Percentiles rank a stretch among this genome's conserved stretches.
Evolutionary conservation across 1,140 invertebrate species (phyloP).

Genomic region (Drosophila teissieri): DNA sequence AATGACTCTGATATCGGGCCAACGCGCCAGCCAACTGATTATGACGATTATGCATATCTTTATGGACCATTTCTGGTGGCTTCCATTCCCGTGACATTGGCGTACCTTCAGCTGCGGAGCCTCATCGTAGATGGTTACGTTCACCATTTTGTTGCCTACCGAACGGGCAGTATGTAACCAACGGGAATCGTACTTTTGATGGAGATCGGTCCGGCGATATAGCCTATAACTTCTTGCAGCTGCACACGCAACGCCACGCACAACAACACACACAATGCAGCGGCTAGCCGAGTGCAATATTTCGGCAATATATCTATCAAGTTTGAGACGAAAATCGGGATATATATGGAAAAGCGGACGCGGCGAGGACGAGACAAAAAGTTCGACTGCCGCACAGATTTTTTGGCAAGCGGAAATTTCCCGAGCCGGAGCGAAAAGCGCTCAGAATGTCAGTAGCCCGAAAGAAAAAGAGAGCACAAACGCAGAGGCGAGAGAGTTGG

Average conservation of each 20-base stretch:
- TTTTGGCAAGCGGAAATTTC: slow-evolving; percentile 71
- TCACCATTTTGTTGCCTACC: slow-evolving; percentile 75
- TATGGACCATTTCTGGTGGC: slow-evolving; percentile 43
- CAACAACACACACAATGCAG: slow-evolving; percentile 57
- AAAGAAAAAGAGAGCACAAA: slow-evolving; percentile 31
- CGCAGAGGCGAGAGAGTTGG: slow-evolving; percentile 40
- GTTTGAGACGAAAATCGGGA: slow-evolving; percentile 10
- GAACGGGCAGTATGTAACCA: slow-evolving; percentile 39
- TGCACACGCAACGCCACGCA: slow-evolving; percentile 45
- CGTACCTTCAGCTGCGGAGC: slow-evolving; percentile 78
- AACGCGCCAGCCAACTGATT: slow-evolving; percentile 26
- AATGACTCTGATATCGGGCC: slow-evolving; percentile 21
- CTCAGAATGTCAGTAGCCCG: slow-evolving; percentile 58
- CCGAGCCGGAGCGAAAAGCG: slow-evolving; percentile 46
- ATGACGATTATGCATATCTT: slow-evolving; percentile 62
- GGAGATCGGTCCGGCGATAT: slow-evolving; percentile 20
- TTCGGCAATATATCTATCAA: slow-evolving; percentile 10
- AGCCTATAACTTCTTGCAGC: slow-evolving; percentile 16
- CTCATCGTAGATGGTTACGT: slow-evolving; percentile 81
- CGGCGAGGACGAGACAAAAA: slow-evolving; percentile 49
- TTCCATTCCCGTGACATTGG: slow-evolving; percentile 24
- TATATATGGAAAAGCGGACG: slow-evolving; percentile 26
- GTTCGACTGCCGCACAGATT: slow-evolving; percentile 60
- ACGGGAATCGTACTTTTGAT: slow-evolving; percentile 45
- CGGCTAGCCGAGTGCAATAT: slow-evolving; percentile 25